Evolutionary conservation across 2,113 vertebrate species (phyloP).

Genomic region (Amia ocellicauda): DNA sequence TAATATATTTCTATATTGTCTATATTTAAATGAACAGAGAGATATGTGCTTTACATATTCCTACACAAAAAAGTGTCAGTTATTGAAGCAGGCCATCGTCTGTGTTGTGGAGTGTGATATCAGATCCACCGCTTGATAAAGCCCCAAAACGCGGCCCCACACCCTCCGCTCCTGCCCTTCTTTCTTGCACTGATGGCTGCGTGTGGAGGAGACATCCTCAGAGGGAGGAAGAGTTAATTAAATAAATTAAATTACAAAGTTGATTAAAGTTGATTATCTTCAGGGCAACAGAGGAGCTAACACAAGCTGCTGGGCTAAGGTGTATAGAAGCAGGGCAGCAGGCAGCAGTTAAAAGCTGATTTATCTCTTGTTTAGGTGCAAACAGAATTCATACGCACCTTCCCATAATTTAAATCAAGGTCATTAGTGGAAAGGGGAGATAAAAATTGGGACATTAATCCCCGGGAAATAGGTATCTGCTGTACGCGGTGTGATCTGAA

Average conservation of each 20-base stretch:
- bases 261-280: slow-evolving; percentile 40
- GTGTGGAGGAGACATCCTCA: slow-evolving; percentile 16
- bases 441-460: slow-evolving; percentile 58
- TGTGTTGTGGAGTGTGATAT: neutral
- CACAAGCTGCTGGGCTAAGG: slow-evolving; percentile 39
- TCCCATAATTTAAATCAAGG: slow-evolving; percentile 66
- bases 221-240: slow-evolving; percentile 33
- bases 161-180: neutral
- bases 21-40: too few relatives aligned
- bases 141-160: neutral
- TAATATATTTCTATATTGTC: too few relatives aligned
- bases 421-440: slow-evolving; percentile 55
- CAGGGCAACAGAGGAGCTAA: slow-evolving; percentile 21
- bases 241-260: slow-evolving; percentile 47
- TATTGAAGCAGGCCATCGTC: too few relatives aligned
- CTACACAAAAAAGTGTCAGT: too few relatives aligned
- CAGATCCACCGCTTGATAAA: neutral
- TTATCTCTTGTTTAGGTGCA: slow-evolving; percentile 46
- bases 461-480: slow-evolving; percentile 51
- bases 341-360: slow-evolving; percentile 48
- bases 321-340: slow-evolving; percentile 29
- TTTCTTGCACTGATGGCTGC: slow-evolving; percentile 11
- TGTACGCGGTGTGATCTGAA: slow-evolving; percentile 43
- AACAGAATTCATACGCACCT: slow-evolving; percentile 42
- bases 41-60: too few relatives aligned